Base-by-base conservation (phyloP, 2,797 vertebrate genomes). In the Molothrus ater region DNA sequence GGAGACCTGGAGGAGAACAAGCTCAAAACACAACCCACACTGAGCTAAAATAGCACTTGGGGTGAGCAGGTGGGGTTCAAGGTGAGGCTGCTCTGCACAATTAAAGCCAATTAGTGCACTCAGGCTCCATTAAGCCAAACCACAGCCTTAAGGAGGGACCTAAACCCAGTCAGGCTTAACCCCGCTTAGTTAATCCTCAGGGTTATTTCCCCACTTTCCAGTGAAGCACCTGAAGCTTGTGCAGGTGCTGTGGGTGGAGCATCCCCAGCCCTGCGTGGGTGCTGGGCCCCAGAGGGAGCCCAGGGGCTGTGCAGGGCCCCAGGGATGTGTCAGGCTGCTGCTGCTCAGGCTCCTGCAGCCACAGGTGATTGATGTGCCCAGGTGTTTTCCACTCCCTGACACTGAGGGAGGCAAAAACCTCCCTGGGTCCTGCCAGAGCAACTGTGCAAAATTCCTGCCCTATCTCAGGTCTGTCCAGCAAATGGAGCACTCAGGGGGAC, bases 1-100 rank as follows among this genome's bases (percentile, higher is more conserved):
- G 0, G 7, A 51, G 16, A 2, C 3, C 14, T 34, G 1, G 3
- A 79, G 6, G 0, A 3, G 6, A 38, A 0, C 5, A 7, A 3
- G 13, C 0, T 4, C 12, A 6, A 2, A 4, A 0, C 7, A 0
- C 4, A 9, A 0, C 60, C 61, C 15, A 4, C 0, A 4, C 60
- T 63, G 86, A 17, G 10, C 57, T 88, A 34, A 47, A 80, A 69
- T 7, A 54, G 51, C 40, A 1, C 17, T 13, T 3, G 10, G 92
- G 18, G 36, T 17, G 64, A 25, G 53, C 22, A 38, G 51, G 43
- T 25, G 42, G 28, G 32, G 25, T 11, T 61, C 59, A 6, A 61
- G 47, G 42, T 66, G 72, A 60, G 63, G 53, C 59, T 89, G 40
- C 26, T 88, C 9, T 47, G 43, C 31, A 53, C 29, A 75, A 34